phyloP scores from a whole-genome alignment of 2,888 invertebrate genomes.

The Phaonia tiefii region DNA sequence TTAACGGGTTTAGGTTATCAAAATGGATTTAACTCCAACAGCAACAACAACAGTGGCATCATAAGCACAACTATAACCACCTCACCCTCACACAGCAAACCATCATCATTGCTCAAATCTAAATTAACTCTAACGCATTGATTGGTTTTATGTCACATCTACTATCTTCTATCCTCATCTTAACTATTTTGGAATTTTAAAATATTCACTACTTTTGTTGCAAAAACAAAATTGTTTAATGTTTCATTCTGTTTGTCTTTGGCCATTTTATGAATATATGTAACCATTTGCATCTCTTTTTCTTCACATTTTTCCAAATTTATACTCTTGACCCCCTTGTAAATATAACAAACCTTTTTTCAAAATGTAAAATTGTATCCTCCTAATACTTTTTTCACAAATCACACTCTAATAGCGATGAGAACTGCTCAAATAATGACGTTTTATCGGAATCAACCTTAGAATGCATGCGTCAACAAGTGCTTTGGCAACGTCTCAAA shows the following conservation, averaged over 20 bases:
- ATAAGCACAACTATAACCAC: background rate
- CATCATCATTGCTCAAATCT: too few species aligned
- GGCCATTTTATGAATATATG: too few species aligned
- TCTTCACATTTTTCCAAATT: slow-evolving; percentile 5
- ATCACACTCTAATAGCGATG: slow-evolving; percentile 70
- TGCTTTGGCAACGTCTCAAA: slow-evolving; percentile 89
- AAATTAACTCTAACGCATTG: too few species aligned
- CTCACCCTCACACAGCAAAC: too few species aligned
- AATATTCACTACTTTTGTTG: too few species aligned
- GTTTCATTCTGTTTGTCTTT: too few species aligned
- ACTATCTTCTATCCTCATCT: too few species aligned
- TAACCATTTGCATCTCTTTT: slow-evolving; percentile 25
- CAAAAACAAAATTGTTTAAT: too few species aligned
- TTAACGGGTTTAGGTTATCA: background rate
- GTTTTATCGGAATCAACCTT: slow-evolving; percentile 90
- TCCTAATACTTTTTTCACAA: background rate
- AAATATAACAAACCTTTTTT: slow-evolving; percentile 12
- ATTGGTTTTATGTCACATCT: too few species aligned
- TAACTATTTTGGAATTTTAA: too few species aligned
- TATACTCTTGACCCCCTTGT: slow-evolving; percentile 55
- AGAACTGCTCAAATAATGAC: slow-evolving; percentile 81
- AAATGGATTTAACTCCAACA: background rate
- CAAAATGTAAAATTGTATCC: background rate
- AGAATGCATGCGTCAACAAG: slow-evolving; percentile 90
- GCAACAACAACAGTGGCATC: background rate